Evolutionary conservation across 2,797 vertebrate species (phyloP).

Genomic region (Melanotaenia maccullochi): DNA sequence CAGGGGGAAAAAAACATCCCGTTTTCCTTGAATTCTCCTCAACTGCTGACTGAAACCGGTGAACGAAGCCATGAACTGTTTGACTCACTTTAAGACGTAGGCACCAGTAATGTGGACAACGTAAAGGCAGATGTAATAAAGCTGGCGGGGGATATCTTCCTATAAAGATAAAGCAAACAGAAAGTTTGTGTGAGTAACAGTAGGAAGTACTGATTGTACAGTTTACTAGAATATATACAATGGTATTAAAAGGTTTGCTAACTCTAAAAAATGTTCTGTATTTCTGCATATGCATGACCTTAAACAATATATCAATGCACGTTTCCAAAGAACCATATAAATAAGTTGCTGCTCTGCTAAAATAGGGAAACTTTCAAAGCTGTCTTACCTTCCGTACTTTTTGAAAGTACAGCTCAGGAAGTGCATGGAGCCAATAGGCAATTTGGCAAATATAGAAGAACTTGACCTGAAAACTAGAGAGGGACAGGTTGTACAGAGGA

Average conservation of each 20-base stretch:
- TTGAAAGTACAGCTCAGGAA: slow-evolving; percentile 89
- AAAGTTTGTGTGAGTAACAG: slow-evolving; percentile 6
- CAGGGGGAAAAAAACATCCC: background rate
- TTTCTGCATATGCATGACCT: background rate
- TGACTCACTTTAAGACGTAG: slow-evolving; percentile 89
- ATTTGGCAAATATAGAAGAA: slow-evolving; percentile 93
- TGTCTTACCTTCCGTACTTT: slow-evolving; percentile 86
- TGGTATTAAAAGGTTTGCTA: background rate
- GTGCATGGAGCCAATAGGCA: slow-evolving; percentile 88
- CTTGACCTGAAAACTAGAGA: slow-evolving; percentile 89
- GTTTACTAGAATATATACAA: background rate
- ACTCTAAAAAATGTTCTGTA: background rate
- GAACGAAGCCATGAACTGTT: background rate
- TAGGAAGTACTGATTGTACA: background rate
- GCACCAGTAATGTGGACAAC: slow-evolving; percentile 88
- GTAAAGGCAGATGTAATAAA: slow-evolving; percentile 90
- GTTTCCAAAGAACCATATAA: background rate
- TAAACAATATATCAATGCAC: background rate
- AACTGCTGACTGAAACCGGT: background rate
- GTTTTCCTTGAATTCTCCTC: background rate
- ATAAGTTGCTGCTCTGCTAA: background rate
- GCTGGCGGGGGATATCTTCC: slow-evolving; percentile 90
- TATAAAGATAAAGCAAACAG: slow-evolving; percentile 50
- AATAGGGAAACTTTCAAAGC: background rate
- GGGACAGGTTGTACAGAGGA: slow-evolving; percentile 33